A percentile compares a stretch with the other conserved stretches of the same genome.
phyloP scores from a whole-genome alignment of 1,140 invertebrate species.

The Diorhabda carinulata region DNA sequence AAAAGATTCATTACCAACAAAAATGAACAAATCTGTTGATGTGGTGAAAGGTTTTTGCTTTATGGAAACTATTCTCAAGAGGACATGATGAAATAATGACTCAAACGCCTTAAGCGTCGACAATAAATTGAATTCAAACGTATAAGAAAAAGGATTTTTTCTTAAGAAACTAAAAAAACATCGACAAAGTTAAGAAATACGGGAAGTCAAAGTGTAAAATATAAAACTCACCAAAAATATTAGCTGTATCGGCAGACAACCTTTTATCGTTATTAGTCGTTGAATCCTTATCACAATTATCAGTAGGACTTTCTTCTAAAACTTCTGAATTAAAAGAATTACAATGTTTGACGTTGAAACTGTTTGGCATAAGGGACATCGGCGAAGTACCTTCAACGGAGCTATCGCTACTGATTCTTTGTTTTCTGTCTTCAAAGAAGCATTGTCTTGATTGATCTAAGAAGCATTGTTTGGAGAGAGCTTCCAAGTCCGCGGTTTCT shows the following conservation, averaged over 20 bases:
- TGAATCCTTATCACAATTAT: slow-evolving; percentile 34
- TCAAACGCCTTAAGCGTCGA: too few species aligned
- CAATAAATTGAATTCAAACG: too few species aligned
- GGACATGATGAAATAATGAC: neutral
- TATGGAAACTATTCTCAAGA: neutral
- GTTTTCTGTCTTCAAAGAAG: slow-evolving; percentile 1
- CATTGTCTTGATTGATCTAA: neutral
- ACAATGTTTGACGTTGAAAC: slow-evolving; percentile 40
- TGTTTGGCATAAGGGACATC: slow-evolving; percentile 23
- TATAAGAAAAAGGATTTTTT: too few species aligned
- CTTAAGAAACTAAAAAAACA: too few species aligned
- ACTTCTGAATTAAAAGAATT: slow-evolving; percentile 47
- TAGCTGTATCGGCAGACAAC: slow-evolving; percentile 40
- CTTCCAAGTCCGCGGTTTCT: slow-evolving; percentile 45
- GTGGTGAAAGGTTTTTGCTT: neutral
- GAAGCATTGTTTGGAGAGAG: slow-evolving; percentile 21
- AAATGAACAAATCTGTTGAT: neutral
- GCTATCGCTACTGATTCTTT: slow-evolving; percentile 4
- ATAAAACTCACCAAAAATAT: slow-evolving; percentile 31
- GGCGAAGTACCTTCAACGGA: neutral
- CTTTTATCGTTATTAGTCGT: slow-evolving; percentile 38
- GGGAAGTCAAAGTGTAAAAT: too few species aligned
- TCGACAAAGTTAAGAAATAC: too few species aligned
- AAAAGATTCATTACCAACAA: slow-evolving; percentile 16
- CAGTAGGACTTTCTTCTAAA: slow-evolving; percentile 31